Evolutionary conservation across 2,888 invertebrate genomes (phyloP).

Genomic region (Amaurobius ferox): DNA sequence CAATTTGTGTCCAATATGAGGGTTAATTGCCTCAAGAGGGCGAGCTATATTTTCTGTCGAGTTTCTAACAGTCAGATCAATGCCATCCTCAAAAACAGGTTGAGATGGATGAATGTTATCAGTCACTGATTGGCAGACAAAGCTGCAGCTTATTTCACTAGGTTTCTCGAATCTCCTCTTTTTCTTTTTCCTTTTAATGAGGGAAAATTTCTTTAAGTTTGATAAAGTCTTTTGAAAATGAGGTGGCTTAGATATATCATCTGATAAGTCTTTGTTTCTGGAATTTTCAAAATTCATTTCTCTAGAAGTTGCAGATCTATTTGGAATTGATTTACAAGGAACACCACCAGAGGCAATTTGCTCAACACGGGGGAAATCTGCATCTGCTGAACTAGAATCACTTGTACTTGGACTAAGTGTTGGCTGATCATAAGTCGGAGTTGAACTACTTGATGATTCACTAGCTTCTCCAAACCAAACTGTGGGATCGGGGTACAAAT

Average conservation of each 20-base stretch:
- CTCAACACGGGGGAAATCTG: conserved; percentile 46
- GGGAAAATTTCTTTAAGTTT: conserved; percentile 72
- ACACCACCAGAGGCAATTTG: conserved; percentile 7
- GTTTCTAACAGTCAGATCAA: conserved; percentile 44
- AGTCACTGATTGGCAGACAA: conserved; percentile 48
- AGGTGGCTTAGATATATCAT: conserved; percentile 67
- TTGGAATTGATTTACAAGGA: conserved; percentile 31
- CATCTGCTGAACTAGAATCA: conserved; percentile 74
- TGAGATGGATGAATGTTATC: conserved; percentile 34
- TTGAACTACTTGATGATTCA: conserved; percentile 74
- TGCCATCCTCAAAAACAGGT: conserved; percentile 40
- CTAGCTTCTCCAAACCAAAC: conserved; percentile 73
- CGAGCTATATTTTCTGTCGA: conserved; percentile 43
- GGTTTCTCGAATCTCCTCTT: conserved; percentile 31
- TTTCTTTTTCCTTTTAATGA: conserved; percentile 70
- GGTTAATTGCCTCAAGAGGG: conserved; percentile 65
- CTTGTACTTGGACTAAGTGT: conserved; percentile 74
- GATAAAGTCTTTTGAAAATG: conserved; percentile 72
- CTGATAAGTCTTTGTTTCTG: conserved; percentile 36
- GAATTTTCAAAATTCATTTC: conserved; percentile 40
- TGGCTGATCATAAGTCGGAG: conserved; percentile 73
- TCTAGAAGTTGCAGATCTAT: background rate
- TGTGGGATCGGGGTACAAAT: conserved; percentile 72
- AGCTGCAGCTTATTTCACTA: conserved; percentile 61
- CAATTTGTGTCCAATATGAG: conserved; percentile 62